Conservation (phyloP, 2,797 vertebrate genomes). For the Zenarchopterus dispar region DNA sequence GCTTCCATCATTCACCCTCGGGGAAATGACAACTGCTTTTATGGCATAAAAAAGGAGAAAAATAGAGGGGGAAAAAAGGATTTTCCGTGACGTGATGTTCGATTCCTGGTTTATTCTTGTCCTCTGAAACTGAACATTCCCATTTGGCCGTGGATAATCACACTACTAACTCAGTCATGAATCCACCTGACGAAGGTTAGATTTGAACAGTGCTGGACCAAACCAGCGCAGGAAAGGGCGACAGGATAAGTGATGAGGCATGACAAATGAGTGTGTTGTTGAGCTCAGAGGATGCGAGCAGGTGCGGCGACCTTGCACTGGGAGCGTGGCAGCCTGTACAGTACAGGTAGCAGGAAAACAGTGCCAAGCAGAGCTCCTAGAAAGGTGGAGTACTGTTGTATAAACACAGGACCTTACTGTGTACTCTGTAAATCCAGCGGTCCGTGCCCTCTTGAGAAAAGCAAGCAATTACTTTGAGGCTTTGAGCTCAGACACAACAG, state of each 20-base stretch:
- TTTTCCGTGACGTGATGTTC: conserved; percentile 12
- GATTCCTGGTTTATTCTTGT: conserved; percentile 36
- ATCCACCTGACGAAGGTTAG: conserved; percentile 8
- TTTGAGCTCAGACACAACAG: conserved; percentile 52
- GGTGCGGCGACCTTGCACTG: conserved; percentile 37
- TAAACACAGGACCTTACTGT: conserved; percentile 74
- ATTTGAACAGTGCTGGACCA: conserved; percentile 27
- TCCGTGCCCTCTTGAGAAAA: conserved; percentile 74
- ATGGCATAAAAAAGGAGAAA: conserved; percentile 22
- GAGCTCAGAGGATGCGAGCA: conserved; percentile 40
- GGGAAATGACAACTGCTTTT: conserved; percentile 49
- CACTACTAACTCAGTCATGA: conserved; percentile 19
- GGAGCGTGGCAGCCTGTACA: conserved; percentile 20
- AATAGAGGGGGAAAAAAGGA: no score
- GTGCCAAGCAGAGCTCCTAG: conserved; percentile 47
- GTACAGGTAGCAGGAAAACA: conserved; percentile 57
- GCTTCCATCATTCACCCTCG: conserved; percentile 31
- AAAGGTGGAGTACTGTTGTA: conserved; percentile 66
- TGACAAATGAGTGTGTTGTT: conserved; percentile 53
- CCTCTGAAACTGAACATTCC: conserved; percentile 11
- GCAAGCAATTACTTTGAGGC: conserved; percentile 73
- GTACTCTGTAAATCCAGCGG: conserved; percentile 72
- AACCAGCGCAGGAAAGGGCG: background rate
- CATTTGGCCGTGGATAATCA: conserved; percentile 4
- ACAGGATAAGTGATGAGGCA: conserved; percentile 22